Base-by-base conservation (phyloP, 2,113 vertebrate species). In the Paratilapia polleni region DNA sequence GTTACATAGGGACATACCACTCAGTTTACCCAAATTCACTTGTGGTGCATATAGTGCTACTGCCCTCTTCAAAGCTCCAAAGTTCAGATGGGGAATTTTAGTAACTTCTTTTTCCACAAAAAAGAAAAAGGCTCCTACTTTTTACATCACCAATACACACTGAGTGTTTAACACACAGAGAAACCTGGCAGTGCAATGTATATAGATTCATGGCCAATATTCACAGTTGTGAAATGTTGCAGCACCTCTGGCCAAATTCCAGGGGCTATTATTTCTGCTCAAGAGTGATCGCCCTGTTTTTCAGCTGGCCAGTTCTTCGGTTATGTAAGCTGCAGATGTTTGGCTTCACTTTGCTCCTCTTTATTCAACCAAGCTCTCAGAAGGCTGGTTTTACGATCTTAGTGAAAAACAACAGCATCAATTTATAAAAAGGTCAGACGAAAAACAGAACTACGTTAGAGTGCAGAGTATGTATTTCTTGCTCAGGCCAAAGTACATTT, bases 271-370 rank as follows among this genome's bases (percentile, higher is more conserved):
- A 78, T 85, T 87, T 84, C 78, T 78, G 59, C 88, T 84, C 58
- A 87, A 84, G 84, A 90, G 62, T 79, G 84, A 89, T 79, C 75
- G 81, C 41, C n/a, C 58, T 90, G 79, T 87, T 84, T 86, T 81
- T 63, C 41, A 5, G 54, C 54, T 54, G 77, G 81, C 73, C 36
- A 8, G 77, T 28, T 54, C 76, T 61, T 62, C 43, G 78, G 91
- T 94, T 94, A 93, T 79, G 89, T 77, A 95, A 94, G 34, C 82
- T 87, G 83, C 92, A 94, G 91, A 92, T 92, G 94, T 94, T 89
- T 92, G 91, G 87, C 92, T 61, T 58, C 2, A 56, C 77, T 77
- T 58, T 64, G 70, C 78, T 84, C 36, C 76, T 31, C 38, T 83
- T 91, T 41, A 87, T 82, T 86, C 59, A 86, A 81, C 43, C 28